Evolutionary conservation across 2,113 vertebrate genomes (phyloP), one percentile per base, ranked within the genome.

Genomic region (Petrocephalus zakoni): DNA sequence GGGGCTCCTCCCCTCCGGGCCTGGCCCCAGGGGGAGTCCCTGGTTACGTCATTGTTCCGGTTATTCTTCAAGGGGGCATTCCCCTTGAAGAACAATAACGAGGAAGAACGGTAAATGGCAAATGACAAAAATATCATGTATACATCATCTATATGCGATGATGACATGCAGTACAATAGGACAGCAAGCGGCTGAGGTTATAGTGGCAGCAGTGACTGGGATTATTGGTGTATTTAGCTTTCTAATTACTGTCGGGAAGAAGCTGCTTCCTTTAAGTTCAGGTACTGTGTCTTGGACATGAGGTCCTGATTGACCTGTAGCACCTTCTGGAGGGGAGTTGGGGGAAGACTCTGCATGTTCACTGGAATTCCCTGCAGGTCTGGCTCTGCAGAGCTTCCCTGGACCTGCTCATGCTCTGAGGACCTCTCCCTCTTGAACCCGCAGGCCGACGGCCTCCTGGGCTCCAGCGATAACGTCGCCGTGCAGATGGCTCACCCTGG

Each of bases 371-470:
- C 29, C 68, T 72, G 29, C 25, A 75, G 34, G 15, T 37, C 68
- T 37, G 15, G 29, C 25, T 75, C 29, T 75, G 29, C 15, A 1
- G 5, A 6, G 13, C 68, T 34, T 75, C 15, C 25, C 29, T 75
- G 29, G 68, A 37, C 13, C 46, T 49, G 17, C 78, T 83, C 5
- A 42, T 49, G 37, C 15, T 29, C 1, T 22, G 78, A 49, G 42
- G 19, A n/a, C 78, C 25, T 53, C 29, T 55, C 52, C 51, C n/a
- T 21, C 75, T 22, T 37, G 64, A 46, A 52, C 3, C 8, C 53
- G 1, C 86, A 99, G 98, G 95, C 97, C n/a, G 98, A 99, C 87
- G 94, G 96, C 89, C 94, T 99, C 93, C 92, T 97, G 85, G 97
- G 97, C 90, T 94, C 97, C 49, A 94, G 93, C 89, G 98, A 99